Evolutionary conservation across 1,140 invertebrate species (phyloP), one percentile per base, ranked within the genome.

Genomic region (Sycophaga agraensis): DNA sequence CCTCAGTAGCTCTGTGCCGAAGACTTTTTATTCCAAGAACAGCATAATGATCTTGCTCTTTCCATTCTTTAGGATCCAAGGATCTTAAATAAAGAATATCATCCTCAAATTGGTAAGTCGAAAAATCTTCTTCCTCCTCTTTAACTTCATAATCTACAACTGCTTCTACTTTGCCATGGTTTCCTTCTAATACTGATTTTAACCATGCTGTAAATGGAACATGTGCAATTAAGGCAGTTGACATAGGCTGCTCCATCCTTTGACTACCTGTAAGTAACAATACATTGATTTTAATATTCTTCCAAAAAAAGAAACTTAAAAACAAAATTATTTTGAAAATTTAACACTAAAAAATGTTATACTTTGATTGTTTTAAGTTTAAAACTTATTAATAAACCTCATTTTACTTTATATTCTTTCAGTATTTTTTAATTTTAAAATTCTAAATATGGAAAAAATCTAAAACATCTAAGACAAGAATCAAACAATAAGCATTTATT

Each of bases 1-100:
- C 92, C 66, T 97, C 93, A 12, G 88, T 89, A 0, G 96, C 94
- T 77, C 87, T 87, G 71, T 85, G 85, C 40, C 94, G 84, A 49
- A 93, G 78, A 61, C 90, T 88, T 70, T 88, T 88, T 61, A 99
- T 84, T 35, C 96, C 96, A 50, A 99, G 79, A 17, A 99, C 94
- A 46, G 89, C 89, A 82, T 98, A 99, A 81, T 98, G 95, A 77
- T 98, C 96, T 83, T 98, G 96, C 72, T 94, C 88, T 83, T 97
- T 98, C 94, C 95, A 98, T 72, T 96, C 90, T 74, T 93, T 95
- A n/a, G 96, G 96, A 82, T 98, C 93, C 53, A 98, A 82, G 31
- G 91, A 92, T 65, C 91, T 84, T 21, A 98, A 82, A 73, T 93
- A 95, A 54, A 87, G 85, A 4, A 94, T 86, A 80, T 97, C 90